Base-by-base conservation (phyloP, 2,888 invertebrate genomes). In the Doris montereyensis region DNA sequence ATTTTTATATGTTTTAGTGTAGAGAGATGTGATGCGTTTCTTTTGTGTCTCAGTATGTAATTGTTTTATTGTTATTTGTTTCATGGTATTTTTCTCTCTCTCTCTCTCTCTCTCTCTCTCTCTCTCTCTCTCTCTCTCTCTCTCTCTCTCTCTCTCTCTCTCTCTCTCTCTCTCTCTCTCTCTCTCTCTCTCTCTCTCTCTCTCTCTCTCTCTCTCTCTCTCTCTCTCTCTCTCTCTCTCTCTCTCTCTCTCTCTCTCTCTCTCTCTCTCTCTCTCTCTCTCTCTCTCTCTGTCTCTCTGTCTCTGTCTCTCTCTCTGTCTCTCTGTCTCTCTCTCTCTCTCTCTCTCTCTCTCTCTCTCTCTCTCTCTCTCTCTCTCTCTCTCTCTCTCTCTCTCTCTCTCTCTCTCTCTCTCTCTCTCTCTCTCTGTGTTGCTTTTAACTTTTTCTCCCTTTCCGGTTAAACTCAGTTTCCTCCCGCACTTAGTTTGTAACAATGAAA, bases 311-410 rank as follows among this genome's bases (percentile, higher is more conserved):
- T 26, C 68, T 57, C 21, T 68, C 67, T 57, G 24, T 77, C 52
- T 67, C 1, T 57, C 52, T 77, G 2, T 68, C 57, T 70, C 24
- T 57, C 76, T 77, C 24, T 70, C 41, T 65, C 4, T 73, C 57
- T 57, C 13, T 57, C 73, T 4, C 13, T 28, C 21, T 41, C 8
- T 65, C 76, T 41, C 34, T 52, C 65, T 41, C 34, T 26, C 28
- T 41, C 65, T 35, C 35, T 5, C 34, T 35, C 65, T 60, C 32
- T 62, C 35, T 76, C 32, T 65, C 24, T 65, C 62, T 76, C 62
- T 62, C 65, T 73, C 26, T 73, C 52, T 52, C 41, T 73, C 52
- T 24, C 26, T 24, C 52, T 73, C 34, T 62, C 62, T 75, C 32
- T 28, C 74, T 62, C 1, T 10, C 62, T 34, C 26, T 62, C 34